phyloP scores from a whole-genome alignment of 2,888 invertebrate genomes.

The Sympetrum striolatum region DNA sequence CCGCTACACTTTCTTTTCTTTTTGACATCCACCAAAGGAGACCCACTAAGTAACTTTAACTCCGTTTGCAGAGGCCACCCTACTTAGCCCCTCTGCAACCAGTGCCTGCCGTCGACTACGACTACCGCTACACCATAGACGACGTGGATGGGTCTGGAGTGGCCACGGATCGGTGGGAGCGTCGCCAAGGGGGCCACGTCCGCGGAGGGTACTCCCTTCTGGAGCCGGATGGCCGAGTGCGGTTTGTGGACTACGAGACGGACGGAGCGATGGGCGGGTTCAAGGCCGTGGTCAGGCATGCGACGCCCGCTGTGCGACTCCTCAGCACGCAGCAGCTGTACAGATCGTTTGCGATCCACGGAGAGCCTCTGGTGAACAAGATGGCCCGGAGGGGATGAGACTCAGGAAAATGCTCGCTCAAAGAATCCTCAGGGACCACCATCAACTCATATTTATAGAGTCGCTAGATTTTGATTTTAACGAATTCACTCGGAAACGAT shows the following conservation, averaged over 20 bases:
- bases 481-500: too few species aligned
- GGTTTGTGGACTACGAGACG: conserved; percentile 53
- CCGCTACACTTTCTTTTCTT: too few species aligned
- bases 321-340: conserved; percentile 49
- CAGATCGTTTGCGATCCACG: conserved; percentile 50
- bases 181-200: conserved; percentile 53
- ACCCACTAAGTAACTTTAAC: too few species aligned
- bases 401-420: too few species aligned
- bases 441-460: too few species aligned
- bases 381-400: background rate
- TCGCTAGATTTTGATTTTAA: too few species aligned
- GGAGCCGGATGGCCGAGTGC: conserved; percentile 53
- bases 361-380: conserved; percentile 8
- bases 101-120: conserved; percentile 51
- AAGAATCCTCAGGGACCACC: too few species aligned
- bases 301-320: conserved; percentile 8
- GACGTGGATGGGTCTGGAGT: conserved; percentile 52
- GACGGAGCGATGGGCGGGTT: conserved; percentile 50
- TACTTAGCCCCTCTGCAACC: background rate
- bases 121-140: conserved; percentile 54
- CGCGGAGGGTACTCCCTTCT: conserved; percentile 54
- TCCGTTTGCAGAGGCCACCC: background rate
- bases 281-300: conserved; percentile 52
- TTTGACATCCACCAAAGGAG: too few species aligned
- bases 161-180: conserved; percentile 54